Base-by-base conservation (phyloP, 1,140 invertebrate species). In the Ericerus pela region DNA sequence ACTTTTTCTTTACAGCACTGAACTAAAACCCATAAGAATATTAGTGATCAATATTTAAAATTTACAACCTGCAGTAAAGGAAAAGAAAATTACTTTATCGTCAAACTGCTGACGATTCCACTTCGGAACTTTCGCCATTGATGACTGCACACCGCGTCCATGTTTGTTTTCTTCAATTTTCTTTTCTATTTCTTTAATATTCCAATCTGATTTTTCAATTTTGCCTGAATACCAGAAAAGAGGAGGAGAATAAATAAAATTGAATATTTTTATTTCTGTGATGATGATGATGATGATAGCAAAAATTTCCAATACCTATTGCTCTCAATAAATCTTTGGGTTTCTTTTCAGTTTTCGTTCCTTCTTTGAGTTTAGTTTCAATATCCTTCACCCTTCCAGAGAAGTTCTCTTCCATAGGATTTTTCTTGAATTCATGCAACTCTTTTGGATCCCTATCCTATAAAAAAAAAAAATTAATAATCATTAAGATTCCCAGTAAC, bases 121-220 rank as follows among this genome's bases (percentile, higher is more conserved):
- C 67, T 88, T 90, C 31, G 88, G 88, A 24, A 92, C 88, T 66
- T 82, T 81, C 64, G 90, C 85, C 22, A 83, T 73, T 58, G 71
- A 77, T 16, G 80, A 78, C 61, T 77, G 77, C 16, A 74, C 74
- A 1, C 74, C 69, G 2, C 76, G 72, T 60, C 79, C 74, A 18
- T 82, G 79, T 67, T 84, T 83, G 61, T 84, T 90, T 67, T 90
- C 83, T 62, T 84, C 78, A 6, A 91, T 89, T 72, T 93, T 91
- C 62, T 88, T 85, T 64, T 92, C 88, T 24, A 93, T 88, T 67
- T 88, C 80, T 60, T 86, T 85, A 2, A 93, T 79, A 69, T 93
- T 91, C 90, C 90, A 95, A 70, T 95, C 90, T 37, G 79, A 85
- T 60, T 82, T 82, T 64, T 91, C 85, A 54, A 94, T 87, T 73